Evolutionary conservation across 2,113 vertebrate genomes (phyloP).

Genomic region (Fulmarus glacialis): DNA sequence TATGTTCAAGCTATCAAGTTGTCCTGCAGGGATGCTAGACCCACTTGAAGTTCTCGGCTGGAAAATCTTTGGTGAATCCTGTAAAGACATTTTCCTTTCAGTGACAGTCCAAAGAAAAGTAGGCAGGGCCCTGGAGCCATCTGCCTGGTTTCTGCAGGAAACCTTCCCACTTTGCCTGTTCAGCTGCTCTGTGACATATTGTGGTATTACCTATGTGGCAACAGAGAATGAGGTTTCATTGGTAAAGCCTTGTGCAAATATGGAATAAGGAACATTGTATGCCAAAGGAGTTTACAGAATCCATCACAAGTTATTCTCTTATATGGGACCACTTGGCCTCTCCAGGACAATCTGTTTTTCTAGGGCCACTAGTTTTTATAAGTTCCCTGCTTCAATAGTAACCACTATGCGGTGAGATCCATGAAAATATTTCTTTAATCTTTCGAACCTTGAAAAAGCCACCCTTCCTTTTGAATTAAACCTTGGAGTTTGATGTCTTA

Average conservation of each 20-base stretch:
- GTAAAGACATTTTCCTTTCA: not conserved
- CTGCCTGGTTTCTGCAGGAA: not conserved
- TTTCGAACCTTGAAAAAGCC: not conserved
- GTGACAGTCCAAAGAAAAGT: not conserved
- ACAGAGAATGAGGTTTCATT: not conserved
- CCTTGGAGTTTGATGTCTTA: not conserved
- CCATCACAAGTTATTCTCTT: not conserved
- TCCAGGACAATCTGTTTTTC: not conserved
- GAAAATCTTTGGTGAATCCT: not conserved
- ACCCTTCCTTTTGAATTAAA: not conserved
- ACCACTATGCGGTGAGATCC: not conserved
- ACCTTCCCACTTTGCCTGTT: not conserved
- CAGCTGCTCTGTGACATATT: not conserved
- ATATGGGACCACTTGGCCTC: not conserved
- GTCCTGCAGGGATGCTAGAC: not conserved
- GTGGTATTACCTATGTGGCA: not conserved
- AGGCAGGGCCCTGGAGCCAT: not conserved
- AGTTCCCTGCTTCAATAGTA: not conserved
- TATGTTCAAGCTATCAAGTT: not conserved
- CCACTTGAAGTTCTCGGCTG: not conserved
- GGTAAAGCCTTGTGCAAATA: not conserved
- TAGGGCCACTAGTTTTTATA: not conserved
- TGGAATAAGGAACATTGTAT: not conserved
- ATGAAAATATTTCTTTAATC: not conserved
- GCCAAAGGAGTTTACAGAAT: not conserved